Evolutionary conservation across 2,888 invertebrate species (phyloP).

Genomic region (Epistrophe grossulariae): DNA sequence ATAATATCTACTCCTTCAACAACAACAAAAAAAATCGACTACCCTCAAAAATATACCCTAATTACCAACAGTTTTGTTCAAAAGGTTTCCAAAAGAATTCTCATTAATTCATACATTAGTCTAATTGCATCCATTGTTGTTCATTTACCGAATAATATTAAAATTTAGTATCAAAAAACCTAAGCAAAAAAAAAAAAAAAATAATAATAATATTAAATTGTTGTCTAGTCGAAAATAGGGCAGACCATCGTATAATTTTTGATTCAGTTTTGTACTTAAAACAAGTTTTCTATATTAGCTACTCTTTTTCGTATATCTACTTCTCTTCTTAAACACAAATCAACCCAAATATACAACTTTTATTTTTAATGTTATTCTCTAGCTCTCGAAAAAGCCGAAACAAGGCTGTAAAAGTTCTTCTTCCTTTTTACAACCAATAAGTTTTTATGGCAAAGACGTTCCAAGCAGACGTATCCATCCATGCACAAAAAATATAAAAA

Average conservation of each 20-base stretch:
- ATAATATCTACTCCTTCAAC: background rate
- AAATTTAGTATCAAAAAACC: slow-evolving; percentile 13
- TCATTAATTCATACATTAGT: slow-evolving; percentile 4
- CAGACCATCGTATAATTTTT: slow-evolving; percentile 4
- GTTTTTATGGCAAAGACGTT: slow-evolving; percentile 48
- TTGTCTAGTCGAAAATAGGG: background rate
- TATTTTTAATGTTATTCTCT: slow-evolving; percentile 31
- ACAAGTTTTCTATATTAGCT: slow-evolving; percentile 29
- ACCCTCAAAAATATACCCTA: background rate
- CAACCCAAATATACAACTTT: slow-evolving; percentile 30
- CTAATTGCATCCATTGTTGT: background rate
- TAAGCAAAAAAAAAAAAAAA: background rate
- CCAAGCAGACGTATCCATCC: slow-evolving; percentile 14
- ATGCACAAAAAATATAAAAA: background rate
- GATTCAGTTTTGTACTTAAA: slow-evolving; percentile 14
- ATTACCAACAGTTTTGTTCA: background rate
- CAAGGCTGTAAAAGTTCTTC: slow-evolving; percentile 40
- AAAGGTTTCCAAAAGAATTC: background rate
- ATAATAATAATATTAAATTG: background rate
- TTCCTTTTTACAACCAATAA: slow-evolving; percentile 53
- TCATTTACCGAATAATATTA: slow-evolving; percentile 27
- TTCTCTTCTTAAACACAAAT: slow-evolving; percentile 17
- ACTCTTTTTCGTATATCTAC: background rate
- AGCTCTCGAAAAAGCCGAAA: slow-evolving; percentile 16
- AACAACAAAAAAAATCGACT: background rate